These are phyloP conservation scores for Bucorvus abyssinicus DNA, from an alignment of 2,797 vertebrate species.

Conservation along the genomic window DNA sequence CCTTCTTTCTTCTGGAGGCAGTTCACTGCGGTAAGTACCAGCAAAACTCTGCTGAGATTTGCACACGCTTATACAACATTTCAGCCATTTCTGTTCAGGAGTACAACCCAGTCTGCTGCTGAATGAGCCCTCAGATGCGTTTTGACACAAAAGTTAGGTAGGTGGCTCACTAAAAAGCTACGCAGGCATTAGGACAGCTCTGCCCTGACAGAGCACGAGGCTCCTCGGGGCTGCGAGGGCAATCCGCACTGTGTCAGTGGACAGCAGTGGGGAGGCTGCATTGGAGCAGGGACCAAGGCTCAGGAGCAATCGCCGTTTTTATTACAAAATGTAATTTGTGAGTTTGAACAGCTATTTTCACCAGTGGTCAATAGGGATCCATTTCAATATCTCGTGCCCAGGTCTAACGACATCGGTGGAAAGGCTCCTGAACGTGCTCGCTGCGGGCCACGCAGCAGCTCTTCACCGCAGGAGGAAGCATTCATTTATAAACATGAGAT, in stretches of 20 bases:
- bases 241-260: fast-evolving
- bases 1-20: no score
- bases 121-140: not conserved
- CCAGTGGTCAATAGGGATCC: not conserved
- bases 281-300: fast-evolving
- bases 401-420: fast-evolving
- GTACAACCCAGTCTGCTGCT: not conserved
- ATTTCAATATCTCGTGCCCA: not conserved
- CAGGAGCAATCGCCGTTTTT: not conserved
- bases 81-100: not conserved
- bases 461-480: fast-evolving
- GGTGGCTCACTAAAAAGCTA: fast-evolving
- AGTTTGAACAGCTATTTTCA: not conserved
- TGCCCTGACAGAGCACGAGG: fast-evolving
- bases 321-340: not conserved
- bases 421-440: not conserved
- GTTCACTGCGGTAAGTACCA: not conserved
- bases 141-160: not conserved
- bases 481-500: not conserved
- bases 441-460: not conserved
- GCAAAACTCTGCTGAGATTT: not conserved
- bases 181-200: not conserved
- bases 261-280: no score
- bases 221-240: not conserved
- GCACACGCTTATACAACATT: not conserved